These are phyloP conservation scores for Hirtodrosophila duncani DNA, from an alignment of 2,888 invertebrate genomes.

Conservation along the genomic window DNA sequence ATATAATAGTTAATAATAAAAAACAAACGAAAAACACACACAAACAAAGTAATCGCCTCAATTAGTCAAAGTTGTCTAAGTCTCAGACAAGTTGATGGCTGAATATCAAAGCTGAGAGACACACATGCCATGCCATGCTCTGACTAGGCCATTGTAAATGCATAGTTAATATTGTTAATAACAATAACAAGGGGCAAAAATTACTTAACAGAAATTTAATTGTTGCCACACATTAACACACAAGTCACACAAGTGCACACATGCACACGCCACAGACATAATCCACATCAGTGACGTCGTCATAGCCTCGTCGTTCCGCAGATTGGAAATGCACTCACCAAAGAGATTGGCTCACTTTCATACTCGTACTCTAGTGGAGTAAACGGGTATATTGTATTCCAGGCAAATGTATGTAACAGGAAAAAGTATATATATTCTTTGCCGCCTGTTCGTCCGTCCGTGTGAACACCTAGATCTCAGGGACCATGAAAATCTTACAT, in stretches of 20 bases:
- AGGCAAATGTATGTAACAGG: too few species aligned
- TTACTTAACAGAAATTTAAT: conserved; percentile 64
- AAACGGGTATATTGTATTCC: too few species aligned
- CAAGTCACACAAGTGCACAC: too few species aligned
- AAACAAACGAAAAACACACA: neutral
- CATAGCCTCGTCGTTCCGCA: conserved; percentile 20
- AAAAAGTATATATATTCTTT: too few species aligned
- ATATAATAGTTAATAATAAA: conserved; percentile 7
- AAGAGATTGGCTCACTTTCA: conserved; percentile 58
- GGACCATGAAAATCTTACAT: too few species aligned
- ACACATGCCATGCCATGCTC: conserved; percentile 3
- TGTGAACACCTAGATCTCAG: too few species aligned
- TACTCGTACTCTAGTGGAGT: conserved; percentile 1
- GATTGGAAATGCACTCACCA: conserved; percentile 62
- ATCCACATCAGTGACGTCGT: conserved; percentile 62
- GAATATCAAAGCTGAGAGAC: too few species aligned
- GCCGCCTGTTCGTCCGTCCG: too few species aligned
- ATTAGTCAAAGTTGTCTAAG: conserved; percentile 8
- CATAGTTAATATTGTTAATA: conserved; percentile 28
- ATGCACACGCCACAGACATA: conserved; percentile 12
- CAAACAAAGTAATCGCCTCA: conserved; percentile 5
- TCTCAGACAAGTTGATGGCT: too few species aligned
- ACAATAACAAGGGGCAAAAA: conserved; percentile 49
- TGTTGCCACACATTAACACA: conserved; percentile 47
- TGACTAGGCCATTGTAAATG: conserved; percentile 37